Percentiles rank a stretch among this genome's conserved stretches.
These are phyloP conservation scores for Mesocricetus auratus DNA, from an alignment of 2,113 vertebrate genomes.

Conservation along the genomic window DNA sequence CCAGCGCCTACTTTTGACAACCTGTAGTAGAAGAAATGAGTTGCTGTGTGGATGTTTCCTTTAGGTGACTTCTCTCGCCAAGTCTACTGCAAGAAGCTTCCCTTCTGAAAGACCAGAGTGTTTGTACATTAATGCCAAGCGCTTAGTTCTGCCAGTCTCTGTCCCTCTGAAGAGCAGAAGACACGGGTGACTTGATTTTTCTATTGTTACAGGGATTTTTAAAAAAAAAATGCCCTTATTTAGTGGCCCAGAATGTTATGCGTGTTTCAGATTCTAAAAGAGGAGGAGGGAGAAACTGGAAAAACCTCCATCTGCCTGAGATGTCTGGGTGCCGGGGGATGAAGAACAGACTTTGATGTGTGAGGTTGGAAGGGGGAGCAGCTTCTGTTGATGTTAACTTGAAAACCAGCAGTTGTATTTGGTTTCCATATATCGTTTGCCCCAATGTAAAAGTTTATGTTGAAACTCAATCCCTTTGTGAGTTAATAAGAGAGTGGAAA, in stretches of 20 bases:
- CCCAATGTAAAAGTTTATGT: neutral
- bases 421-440: neutral
- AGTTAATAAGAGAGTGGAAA: neutral
- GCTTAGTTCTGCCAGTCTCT: neutral
- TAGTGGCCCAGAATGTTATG: conserved; percentile 2
- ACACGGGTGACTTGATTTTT: neutral
- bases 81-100: neutral
- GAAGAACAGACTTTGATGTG: neutral
- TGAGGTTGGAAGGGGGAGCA: neutral
- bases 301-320: neutral
- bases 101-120: conserved; percentile 13
- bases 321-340: neutral
- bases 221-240: neutral
- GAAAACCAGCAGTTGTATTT: neutral
- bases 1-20: conserved; percentile 52
- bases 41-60: conserved; percentile 1
- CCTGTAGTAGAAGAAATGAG: conserved; percentile 60
- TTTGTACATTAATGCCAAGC: neutral
- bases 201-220: neutral
- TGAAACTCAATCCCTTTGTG: neutral
- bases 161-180: neutral
- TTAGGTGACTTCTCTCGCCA: conserved; percentile 10
- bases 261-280: conserved; percentile 54
- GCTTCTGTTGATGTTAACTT: conserved; percentile 40
- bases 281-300: neutral